Base-by-base conservation (phyloP, 1,140 invertebrate genomes). In the Gonatopus flavifemur region DNA sequence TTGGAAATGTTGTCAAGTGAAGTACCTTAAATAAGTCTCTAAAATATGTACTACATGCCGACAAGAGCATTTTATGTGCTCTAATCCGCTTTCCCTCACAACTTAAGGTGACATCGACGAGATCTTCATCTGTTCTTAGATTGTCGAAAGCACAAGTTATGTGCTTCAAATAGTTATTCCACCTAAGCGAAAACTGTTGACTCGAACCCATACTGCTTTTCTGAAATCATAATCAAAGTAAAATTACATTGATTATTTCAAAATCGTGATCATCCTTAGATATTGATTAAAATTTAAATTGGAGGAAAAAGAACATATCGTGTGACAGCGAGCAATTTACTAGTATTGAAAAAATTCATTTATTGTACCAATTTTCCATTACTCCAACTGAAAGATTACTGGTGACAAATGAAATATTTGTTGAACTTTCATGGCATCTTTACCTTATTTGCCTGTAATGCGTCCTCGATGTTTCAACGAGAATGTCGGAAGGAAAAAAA, bases 101-200 rank as follows among this genome's bases (percentile, higher is more conserved):
- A 67, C 88, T 90, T 45, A 93, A 75, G 24, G 90, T 93, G 4
- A 93, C 90, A 81, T 93, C 91, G 36, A 91, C 88, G 46, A 93
- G 84, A 70, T 91, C 87, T 70, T 91, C 88, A 63, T 89, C 85
- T 49, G 82, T 83, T 33, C 89, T 78, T 51, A 92, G 78, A 38
- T 85, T 83, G 69, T 90, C 88, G 67, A 93, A 88, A 31, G 88
- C 88, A 66, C 84, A 85, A 43, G 85, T 85, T 59, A 90, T 83
- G 64, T 88, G 87, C 49, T 84, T 81, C 55, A 86, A 78, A 67
- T 89, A 88, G 75, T 89, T 88, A 61, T 89, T 89, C 88, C 88
- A 90, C 52, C 84, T 82, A 47, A 90, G 76, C 49, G 86, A 88
- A 71, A 87, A 89, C 61, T 88, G 87, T 76, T 89, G 81, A 62